Evolutionary conservation across 2,888 invertebrate genomes (phyloP).

Genomic region (Conchocele bisecta): DNA sequence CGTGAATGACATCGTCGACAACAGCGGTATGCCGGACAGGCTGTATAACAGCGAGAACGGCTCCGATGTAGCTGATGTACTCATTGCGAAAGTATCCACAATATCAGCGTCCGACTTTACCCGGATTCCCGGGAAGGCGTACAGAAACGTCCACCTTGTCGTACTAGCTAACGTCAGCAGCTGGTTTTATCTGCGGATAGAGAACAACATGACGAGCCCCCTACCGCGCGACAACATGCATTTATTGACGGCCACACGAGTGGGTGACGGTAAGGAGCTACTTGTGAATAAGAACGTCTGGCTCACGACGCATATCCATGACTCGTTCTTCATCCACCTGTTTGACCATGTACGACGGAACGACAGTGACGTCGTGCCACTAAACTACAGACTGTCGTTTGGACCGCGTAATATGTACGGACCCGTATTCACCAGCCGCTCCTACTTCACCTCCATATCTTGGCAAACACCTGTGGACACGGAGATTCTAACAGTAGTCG

Average conservation of each 20-base stretch:
- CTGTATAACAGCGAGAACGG: slow-evolving; percentile 58
- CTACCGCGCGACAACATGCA: not conserved
- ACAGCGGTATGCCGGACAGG: slow-evolving; percentile 52
- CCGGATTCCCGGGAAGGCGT: not conserved
- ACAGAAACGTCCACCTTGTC: slow-evolving; percentile 27
- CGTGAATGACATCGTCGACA: slow-evolving; percentile 57
- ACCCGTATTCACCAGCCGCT: slow-evolving; percentile 17
- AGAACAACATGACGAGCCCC: slow-evolving; percentile 42
- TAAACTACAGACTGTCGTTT: slow-evolving; percentile 29
- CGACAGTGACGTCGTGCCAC: not conserved
- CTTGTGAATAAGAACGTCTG: slow-evolving; percentile 48
- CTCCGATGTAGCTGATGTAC: slow-evolving; percentile 18
- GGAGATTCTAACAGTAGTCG: slow-evolving; percentile 6
- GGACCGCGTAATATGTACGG: slow-evolving; percentile 29
- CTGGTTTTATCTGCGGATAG: slow-evolving; percentile 41
- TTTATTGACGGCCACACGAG: slow-evolving; percentile 22
- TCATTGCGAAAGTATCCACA: slow-evolving; percentile 2
- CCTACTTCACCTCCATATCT: not conserved
- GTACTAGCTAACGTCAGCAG: not conserved
- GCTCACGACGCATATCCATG: slow-evolving; percentile 50
- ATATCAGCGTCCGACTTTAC: not conserved
- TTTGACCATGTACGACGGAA: slow-evolving; percentile 26
- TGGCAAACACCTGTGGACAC: not conserved
- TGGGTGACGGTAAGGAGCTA: slow-evolving; percentile 24
- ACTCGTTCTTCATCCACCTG: slow-evolving; percentile 41